These are phyloP conservation scores for cattle (Bos taurus) DNA, from an alignment of 2,113 vertebrate genomes.

Conservation along the genomic window DNA sequence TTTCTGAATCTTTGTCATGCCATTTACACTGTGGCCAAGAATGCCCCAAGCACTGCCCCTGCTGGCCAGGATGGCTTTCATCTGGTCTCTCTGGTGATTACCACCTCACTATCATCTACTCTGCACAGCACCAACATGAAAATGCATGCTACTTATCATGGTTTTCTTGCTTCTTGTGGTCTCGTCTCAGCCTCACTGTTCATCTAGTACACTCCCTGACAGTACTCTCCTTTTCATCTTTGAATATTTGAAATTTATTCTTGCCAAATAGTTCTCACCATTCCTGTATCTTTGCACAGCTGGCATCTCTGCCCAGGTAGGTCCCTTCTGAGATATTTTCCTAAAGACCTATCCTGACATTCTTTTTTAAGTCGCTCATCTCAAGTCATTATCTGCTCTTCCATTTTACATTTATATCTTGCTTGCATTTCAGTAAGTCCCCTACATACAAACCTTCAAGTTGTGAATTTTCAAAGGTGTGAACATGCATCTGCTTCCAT, in stretches of 20 bases:
- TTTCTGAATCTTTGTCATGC: not conserved
- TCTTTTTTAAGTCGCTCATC: not conserved
- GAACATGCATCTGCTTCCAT: not conserved
- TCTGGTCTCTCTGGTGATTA: not conserved
- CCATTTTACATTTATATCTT: not conserved
- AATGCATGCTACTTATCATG: not conserved
- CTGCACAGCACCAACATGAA: not conserved
- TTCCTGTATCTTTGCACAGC: not conserved
- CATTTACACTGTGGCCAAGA: not conserved
- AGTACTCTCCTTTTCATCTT: not conserved
- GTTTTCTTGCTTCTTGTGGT: not conserved
- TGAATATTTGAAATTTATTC: not conserved
- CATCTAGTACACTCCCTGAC: not conserved
- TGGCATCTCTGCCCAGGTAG: not conserved
- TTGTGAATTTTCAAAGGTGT: not conserved
- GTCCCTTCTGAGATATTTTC: not conserved
- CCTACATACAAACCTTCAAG: not conserved
- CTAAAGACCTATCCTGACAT: not conserved
- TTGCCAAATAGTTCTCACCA: not conserved
- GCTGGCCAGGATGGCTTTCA: rapidly evolving
- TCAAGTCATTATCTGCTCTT: not conserved
- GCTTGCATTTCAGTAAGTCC: not conserved
- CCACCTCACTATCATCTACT: not conserved
- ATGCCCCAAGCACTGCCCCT: not conserved
- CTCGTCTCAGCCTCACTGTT: not conserved